Conservation (phyloP, 53 echinoderm and acorn worm genomes). For the Actinopyga echinites region DNA sequence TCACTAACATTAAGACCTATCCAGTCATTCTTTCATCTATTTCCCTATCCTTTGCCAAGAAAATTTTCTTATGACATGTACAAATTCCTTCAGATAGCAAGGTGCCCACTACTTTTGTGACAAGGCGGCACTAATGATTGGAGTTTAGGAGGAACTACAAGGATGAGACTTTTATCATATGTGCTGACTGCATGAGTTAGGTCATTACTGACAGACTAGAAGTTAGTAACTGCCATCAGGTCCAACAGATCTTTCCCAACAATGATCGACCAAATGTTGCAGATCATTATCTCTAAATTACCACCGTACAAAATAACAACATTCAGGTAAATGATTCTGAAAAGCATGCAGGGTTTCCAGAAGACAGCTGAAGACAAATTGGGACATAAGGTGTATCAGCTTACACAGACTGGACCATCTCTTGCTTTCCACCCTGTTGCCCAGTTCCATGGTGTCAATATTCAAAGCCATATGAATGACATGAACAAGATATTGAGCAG, state of each 20-base stretch:
- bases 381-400: background rate
- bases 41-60: too few species aligned
- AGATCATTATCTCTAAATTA: constrained; percentile 47
- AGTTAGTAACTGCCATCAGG: constrained; percentile 44
- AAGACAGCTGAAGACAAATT: background rate
- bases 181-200: constrained; percentile 46
- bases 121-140: constrained; percentile 30
- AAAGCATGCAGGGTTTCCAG: background rate
- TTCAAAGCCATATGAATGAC: constrained; percentile 43
- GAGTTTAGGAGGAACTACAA: constrained; percentile 41
- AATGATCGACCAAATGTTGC: constrained; percentile 35
- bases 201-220: constrained; percentile 33
- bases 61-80: too few species aligned
- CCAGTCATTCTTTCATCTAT: too few species aligned
- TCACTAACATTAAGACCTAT: too few species aligned
- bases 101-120: constrained; percentile 45
- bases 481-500: background rate
- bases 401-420: constrained; percentile 17
- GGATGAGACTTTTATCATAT: constrained; percentile 32
- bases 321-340: constrained; percentile 41
- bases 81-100: too few species aligned
- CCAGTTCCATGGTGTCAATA: constrained; percentile 4
- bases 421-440: background rate
- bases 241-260: background rate
- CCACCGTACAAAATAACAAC: constrained; percentile 18